Evolutionary conservation across 2,888 invertebrate species (phyloP).

Genomic region (Mantis religiosa): DNA sequence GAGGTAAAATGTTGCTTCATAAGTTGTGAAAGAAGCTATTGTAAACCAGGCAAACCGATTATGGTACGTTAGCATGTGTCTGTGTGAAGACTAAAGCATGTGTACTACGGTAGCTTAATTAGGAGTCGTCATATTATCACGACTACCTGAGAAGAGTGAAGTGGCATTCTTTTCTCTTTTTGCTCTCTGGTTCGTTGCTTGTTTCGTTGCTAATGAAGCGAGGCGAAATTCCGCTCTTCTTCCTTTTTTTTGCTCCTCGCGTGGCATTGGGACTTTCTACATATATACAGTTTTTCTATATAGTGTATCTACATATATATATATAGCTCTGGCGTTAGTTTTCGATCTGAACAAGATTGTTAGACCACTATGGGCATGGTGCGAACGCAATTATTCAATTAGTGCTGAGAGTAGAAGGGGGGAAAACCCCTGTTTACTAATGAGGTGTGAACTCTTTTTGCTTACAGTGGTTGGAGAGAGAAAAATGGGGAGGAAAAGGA

Average conservation of each 20-base stretch:
- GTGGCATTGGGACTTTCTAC: background rate
- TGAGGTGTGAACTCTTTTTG: background rate
- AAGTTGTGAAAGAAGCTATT: background rate
- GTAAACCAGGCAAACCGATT: background rate
- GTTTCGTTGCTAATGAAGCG: background rate
- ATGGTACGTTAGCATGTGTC: background rate
- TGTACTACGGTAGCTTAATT: background rate
- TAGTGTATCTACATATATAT: background rate
- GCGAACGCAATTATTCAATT: background rate
- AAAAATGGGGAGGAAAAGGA: background rate
- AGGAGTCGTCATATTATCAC: background rate
- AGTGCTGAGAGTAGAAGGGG: background rate
- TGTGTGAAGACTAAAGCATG: background rate
- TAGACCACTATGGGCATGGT: background rate
- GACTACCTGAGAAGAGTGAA: background rate
- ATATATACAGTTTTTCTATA: background rate
- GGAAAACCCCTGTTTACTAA: background rate
- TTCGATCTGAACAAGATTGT: background rate
- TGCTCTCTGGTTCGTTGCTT: background rate
- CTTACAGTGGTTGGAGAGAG: background rate
- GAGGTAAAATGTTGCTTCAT: background rate
- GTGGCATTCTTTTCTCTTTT: background rate
- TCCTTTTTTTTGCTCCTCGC: background rate
- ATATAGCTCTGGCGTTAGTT: background rate
- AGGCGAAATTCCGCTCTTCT: background rate